Evolutionary conservation across 1,140 invertebrate genomes (phyloP), one percentile per base, ranked within the genome.

Genomic region (Caenorhabditis latens): DNA sequence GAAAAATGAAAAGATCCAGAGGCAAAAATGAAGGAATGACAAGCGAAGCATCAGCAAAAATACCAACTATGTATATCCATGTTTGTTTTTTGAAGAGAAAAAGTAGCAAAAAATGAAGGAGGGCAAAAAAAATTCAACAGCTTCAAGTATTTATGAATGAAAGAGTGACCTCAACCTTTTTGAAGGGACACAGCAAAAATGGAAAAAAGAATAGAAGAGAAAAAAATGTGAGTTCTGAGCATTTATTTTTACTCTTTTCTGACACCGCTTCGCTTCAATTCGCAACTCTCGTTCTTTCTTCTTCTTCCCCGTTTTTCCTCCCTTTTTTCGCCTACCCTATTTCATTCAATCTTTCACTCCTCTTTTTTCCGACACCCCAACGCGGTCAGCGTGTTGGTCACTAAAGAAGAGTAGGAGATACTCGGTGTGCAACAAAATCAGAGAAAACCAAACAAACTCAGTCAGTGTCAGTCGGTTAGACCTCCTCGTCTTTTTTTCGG

Each of bases 371-470:
- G 46, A 43, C 43, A 71, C 42, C 42, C 42, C 61, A n/a, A 65
- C 24, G 61, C 42, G 65, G 43, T 71, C 65, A 71, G 65, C 6
- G 46, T 46, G 65, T n/a, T 50, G 71, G 71, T 79, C 71, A 79
- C 71, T 79, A 71, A 71, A 48, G 42, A 79, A 79, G 40, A 32
- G 32, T 32, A 32, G 32, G 32, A n/a, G 32, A 79, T 79, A 79
- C 71, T 79, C 46, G 46, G 46, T 79, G 46, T 50, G 71, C 71
- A 79, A 50, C 71, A 79, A 71, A 32, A 50, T 79, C 71, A 79
- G 43, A 79, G 71, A 53, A 79, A 79, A 71, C 65, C 65, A 71
- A 79, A 79, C 71, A 79, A 79, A 79, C 71, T 79, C 71, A 79
- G 46, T 48, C 67, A 65, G 19, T 16, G 63, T 65, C 63, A n/a